Base-by-base conservation (phyloP, 2,888 invertebrate species). In the Cosmopolites sordidus region DNA sequence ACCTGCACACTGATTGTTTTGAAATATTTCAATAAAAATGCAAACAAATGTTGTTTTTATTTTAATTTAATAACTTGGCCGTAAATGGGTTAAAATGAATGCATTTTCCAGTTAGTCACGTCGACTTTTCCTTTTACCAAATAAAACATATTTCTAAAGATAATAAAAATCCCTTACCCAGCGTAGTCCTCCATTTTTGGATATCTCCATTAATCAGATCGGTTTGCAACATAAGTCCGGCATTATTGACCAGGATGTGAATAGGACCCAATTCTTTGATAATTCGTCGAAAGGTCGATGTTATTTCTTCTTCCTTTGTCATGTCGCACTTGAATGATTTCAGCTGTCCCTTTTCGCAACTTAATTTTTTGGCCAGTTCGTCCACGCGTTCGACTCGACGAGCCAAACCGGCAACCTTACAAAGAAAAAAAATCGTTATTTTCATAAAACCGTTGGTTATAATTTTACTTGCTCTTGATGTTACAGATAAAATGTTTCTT, bases 241-340 rank as follows among this genome's bases (percentile, higher is more conserved):
- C 67, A 51, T 64, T 67, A 49, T 66, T 67, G 30, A 67, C 54
- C 11, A 67, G 49, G 45, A 67, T 61, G 39, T 62, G 57, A 6
- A 67, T 52, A 1, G 62, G 58, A 0, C 66, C 67, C 2, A 66
- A 48, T 27, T 64, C 59, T 2, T 56, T 54, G 1, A 47, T 58
- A 5, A 62, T 60, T 63, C 61, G 60, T 40, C 62, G 52, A 40
- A 67, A 64, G 0, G 63, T 58, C 12, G 62, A 44, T 6, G 62
- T 14, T 14, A 67, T 60, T 14, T 65, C 64, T 18, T 62, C 61
- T 54, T 63, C 62, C 16, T 64, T 64, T 5, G 61, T 61, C 11
- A 67, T 27, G 51, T 67, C 67, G 30, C 59, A 60, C 43, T 58
- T 46, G 5, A 61, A 44, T 3, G 62, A 54, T 39, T 60, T 56